Evolutionary conservation across 2,113 vertebrate species (phyloP).

Genomic region (Cololabis saira): DNA sequence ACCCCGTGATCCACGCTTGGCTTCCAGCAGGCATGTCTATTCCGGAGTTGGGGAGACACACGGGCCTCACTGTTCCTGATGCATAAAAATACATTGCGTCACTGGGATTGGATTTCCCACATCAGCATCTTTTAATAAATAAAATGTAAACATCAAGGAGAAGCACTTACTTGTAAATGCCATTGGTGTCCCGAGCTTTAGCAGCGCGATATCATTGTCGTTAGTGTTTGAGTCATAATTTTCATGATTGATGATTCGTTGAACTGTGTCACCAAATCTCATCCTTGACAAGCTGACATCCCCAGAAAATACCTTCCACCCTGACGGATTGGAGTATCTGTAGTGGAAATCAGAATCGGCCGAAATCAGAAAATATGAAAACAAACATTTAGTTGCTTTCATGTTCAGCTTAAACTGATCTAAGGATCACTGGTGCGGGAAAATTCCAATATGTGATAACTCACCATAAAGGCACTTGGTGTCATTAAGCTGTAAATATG

Average conservation of each 20-base stretch:
- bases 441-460: no score
- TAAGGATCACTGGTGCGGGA: no score
- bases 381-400: neutral
- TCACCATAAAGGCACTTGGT: no score
- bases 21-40: constrained; percentile 36
- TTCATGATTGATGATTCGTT: constrained; percentile 62
- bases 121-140: neutral
- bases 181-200: constrained; percentile 67
- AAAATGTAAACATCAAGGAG: neutral
- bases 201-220: constrained; percentile 76
- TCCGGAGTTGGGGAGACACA: constrained; percentile 76
- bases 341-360: neutral
- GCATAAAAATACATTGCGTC: neutral
- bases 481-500: no score
- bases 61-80: constrained; percentile 65
- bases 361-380: neutral
- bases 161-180: constrained; percentile 56
- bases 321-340: neutral
- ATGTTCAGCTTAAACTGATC: neutral
- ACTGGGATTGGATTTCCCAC: neutral
- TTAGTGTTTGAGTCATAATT: constrained; percentile 23
- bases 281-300: constrained; percentile 19
- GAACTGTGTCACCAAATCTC: neutral
- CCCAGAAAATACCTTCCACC: constrained; percentile 67
- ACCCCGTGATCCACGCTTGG: constrained; percentile 75